Conservation (phyloP, 1,140 invertebrate species). For the Sycophila sp. region DNA sequence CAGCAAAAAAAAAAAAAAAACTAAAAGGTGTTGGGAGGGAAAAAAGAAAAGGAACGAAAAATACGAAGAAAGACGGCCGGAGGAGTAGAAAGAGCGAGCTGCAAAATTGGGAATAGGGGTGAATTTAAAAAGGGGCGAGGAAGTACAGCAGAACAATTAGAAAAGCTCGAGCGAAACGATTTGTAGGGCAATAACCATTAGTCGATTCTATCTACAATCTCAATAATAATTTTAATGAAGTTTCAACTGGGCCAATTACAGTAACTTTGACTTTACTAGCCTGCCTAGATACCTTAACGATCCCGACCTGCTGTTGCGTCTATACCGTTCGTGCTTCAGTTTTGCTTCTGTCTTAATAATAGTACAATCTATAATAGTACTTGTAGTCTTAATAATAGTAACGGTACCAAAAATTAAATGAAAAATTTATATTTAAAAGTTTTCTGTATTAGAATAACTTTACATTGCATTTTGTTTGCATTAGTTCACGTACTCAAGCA, state of each 20-base stretch:
- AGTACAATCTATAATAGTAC: too few relatives aligned
- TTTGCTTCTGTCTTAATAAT: too few relatives aligned
- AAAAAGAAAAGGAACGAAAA: background rate
- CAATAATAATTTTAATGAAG: constrained; percentile 19
- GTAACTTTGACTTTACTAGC: background rate
- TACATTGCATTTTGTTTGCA: too few relatives aligned
- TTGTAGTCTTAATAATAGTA: too few relatives aligned
- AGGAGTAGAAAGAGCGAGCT: background rate
- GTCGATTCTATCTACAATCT: background rate
- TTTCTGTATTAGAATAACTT: too few relatives aligned
- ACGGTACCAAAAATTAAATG: too few relatives aligned
- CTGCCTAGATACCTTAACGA: constrained; percentile 1
- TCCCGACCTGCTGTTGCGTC: too few relatives aligned
- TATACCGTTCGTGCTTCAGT: too few relatives aligned
- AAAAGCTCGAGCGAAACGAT: constrained; percentile 15
- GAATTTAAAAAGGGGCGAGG: constrained; percentile 23
- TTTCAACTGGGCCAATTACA: background rate
- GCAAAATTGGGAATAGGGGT: background rate
- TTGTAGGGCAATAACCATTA: background rate
- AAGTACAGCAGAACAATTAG: constrained; percentile 26
- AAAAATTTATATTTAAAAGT: too few relatives aligned
- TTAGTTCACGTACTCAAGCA: too few relatives aligned
- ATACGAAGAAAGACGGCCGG: too few relatives aligned
- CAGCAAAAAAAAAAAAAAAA: background rate
- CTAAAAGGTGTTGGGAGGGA: background rate